Base-by-base conservation (phyloP, 2,888 invertebrate species). In the Lasius platythorax region DNA sequence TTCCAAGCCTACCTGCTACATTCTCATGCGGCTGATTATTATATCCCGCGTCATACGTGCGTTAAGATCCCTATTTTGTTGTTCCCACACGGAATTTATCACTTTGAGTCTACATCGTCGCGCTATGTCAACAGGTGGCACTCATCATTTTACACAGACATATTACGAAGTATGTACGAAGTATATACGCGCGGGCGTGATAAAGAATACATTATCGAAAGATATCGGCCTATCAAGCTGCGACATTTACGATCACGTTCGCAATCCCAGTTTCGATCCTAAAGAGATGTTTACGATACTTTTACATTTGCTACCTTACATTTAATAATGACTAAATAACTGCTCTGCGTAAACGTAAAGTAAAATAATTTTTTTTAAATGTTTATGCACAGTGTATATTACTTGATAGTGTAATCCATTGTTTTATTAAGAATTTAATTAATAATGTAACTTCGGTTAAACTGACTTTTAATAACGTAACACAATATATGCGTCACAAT, bases 41-140 rank as follows among this genome's bases (percentile, higher is more conserved):
- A 73, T 50, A 78, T 84, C 58, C 82, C 63, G 66, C 75, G 84
- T 75, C 18, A 53, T 82, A 75, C 67, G 75, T 63, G 66, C 74
- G 82, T 85, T 87, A 89, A 87, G 89, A 89, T 89, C 73, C 79
- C 79, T 76, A 75, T 84, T 89, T 84, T 56, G 78, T 61, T 63
- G 46, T n/a, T 63, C 58, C 46, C 64, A 84, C 76, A 74, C 30
- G 74, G 23, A 88, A 90, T 88, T 87, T 86, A 89, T 87, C 87
- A 87, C 78, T 82, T 33, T 9, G 18, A 82, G 84, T 78, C 70
- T 81, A 67, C 85, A 75, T 82, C 84, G 84, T 43, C 40, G 53
- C 56, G 53, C 56, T 78, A 46, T 84, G 90, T 90, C 90, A 90
- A 90, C 90, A 90, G 90, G 90, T 90, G 90, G 90, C 70, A 84